A percentile compares a stretch with the other conserved stretches of the same genome.
These are phyloP conservation scores for Dryobota labecula DNA, from an alignment of 2,888 invertebrate genomes.

Conservation along the genomic window DNA sequence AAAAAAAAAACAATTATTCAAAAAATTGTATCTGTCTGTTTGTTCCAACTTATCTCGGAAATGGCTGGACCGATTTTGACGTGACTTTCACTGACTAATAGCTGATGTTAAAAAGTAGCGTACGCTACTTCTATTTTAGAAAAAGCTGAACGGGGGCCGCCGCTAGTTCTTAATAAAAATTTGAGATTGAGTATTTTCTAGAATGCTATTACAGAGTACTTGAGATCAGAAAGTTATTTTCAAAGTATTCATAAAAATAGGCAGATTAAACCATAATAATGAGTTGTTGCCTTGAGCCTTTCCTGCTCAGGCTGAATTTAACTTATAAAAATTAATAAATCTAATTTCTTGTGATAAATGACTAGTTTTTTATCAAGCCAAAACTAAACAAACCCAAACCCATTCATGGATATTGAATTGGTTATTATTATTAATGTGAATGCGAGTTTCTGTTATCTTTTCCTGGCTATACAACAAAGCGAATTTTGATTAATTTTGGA, in stretches of 20 bases:
- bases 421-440: background rate
- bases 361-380: conserved; percentile 4
- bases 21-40: too few relatives aligned
- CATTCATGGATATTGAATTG: background rate
- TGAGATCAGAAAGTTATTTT: too few relatives aligned
- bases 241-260: background rate
- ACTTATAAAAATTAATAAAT: background rate
- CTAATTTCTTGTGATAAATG: background rate
- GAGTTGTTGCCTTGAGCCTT: conserved; percentile 6
- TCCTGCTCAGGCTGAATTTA: background rate
- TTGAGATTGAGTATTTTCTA: too few relatives aligned
- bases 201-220: too few relatives aligned
- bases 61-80: too few relatives aligned
- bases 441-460: conserved; percentile 1
- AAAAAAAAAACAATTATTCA: too few relatives aligned
- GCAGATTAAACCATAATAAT: background rate
- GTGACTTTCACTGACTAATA: too few relatives aligned
- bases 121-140: too few relatives aligned
- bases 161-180: too few relatives aligned
- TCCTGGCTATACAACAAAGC: background rate
- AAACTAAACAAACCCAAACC: background rate
- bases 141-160: too few relatives aligned
- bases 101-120: too few relatives aligned
- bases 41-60: too few relatives aligned
- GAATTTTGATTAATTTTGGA: background rate